A percentile compares a stretch with the other conserved stretches of the same genome.
phyloP scores from a whole-genome alignment of 2,113 vertebrate species.

The Petrocephalus zakoni region DNA sequence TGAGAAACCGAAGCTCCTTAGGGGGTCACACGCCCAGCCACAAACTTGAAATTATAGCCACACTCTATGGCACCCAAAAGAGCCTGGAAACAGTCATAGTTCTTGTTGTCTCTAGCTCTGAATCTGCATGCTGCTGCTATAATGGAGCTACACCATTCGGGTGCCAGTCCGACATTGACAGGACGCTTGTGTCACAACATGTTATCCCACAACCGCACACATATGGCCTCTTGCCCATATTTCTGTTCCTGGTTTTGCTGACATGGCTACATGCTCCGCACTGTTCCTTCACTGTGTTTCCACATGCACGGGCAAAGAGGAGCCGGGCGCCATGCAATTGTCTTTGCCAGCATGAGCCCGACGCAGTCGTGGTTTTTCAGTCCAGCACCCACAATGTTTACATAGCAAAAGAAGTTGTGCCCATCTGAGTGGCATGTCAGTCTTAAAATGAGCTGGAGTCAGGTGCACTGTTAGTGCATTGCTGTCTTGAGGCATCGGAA shows the following conservation, averaged over 20 bases:
- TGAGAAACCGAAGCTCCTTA: conserved; percentile 9
- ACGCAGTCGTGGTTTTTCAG: neutral
- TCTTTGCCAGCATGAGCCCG: neutral
- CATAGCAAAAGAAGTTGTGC: neutral
- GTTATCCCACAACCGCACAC: neutral
- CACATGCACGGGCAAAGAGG: neutral
- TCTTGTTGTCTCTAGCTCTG: neutral
- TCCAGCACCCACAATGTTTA: neutral
- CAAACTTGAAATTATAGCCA: conserved; percentile 17
- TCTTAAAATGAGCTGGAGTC: neutral
- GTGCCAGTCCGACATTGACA: neutral
- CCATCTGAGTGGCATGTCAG: neutral
- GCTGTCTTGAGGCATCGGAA: neutral
- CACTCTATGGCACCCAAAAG: neutral
- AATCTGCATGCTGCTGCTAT: neutral
- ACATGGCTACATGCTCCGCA: neutral
- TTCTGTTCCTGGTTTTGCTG: neutral
- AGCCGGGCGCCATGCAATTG: neutral
- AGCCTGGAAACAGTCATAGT: neutral
- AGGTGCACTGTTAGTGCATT: neutral
- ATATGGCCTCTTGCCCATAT: neutral
- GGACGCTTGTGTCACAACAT: neutral
- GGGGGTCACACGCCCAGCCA: neutral
- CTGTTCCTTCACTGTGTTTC: neutral
- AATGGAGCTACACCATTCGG: neutral